These are phyloP conservation scores for Helostoma temminkii DNA, from an alignment of 2,797 vertebrate species.

Conservation along the genomic window DNA sequence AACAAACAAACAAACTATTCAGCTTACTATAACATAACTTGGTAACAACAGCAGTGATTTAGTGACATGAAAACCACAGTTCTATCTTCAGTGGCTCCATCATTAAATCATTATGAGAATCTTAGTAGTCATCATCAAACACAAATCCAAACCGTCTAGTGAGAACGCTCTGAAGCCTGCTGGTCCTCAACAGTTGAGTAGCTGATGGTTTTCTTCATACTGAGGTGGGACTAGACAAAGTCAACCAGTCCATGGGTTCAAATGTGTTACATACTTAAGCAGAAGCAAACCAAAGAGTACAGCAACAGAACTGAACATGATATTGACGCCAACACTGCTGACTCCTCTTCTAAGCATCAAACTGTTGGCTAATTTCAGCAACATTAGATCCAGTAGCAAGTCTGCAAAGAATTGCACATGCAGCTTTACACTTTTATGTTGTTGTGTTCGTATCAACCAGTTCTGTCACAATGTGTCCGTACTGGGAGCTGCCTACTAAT, in stretches of 20 bases:
- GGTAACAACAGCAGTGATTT: too few relatives aligned
- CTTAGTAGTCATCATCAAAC: too few relatives aligned
- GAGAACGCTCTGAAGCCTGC: too few relatives aligned
- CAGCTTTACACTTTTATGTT: conserved; percentile 1
- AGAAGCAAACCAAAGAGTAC: conserved; percentile 7
- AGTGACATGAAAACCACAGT: not conserved
- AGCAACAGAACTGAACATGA: not conserved
- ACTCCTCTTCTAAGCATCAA: too few relatives aligned
- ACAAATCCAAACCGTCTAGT: too few relatives aligned
- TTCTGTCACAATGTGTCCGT: not conserved
- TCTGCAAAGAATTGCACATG: conserved; percentile 5
- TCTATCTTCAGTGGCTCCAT: not conserved
- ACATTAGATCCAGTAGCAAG: not conserved
- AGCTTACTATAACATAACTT: not conserved
- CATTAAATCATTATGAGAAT: too few relatives aligned
- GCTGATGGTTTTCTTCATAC: too few relatives aligned
- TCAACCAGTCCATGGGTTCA: not conserved
- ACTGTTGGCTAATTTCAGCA: not conserved
- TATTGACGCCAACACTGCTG: not conserved
- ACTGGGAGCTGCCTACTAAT: not conserved
- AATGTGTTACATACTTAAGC: not conserved
- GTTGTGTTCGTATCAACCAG: not conserved
- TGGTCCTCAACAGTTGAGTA: not conserved
- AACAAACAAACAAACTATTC: not conserved
- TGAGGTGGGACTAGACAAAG: too few relatives aligned